Percentiles rank a stretch among this genome's conserved stretches.
Evolutionary conservation across 2,797 vertebrate genomes (phyloP).

Genomic region (Lophotriccus pileatus): DNA sequence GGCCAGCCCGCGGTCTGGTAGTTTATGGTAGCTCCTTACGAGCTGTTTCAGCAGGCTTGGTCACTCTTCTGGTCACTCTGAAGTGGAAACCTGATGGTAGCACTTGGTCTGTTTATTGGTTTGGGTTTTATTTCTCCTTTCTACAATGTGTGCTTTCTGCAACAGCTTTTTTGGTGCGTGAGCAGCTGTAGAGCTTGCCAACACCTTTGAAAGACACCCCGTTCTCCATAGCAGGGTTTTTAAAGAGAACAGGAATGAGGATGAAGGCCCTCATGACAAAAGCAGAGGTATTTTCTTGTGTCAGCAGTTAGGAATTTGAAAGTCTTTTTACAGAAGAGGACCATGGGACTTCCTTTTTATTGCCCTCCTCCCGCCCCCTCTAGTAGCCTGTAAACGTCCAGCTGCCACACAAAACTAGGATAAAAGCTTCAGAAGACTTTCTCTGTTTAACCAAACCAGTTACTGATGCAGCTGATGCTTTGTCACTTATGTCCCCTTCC

Average conservation of each 20-base stretch:
- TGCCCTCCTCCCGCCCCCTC: fast-evolving
- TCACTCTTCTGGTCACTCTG: not conserved
- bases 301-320: not conserved
- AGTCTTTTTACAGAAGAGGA: not conserved
- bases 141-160: not conserved
- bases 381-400: not conserved
- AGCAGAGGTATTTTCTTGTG: not conserved
- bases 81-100: not conserved
- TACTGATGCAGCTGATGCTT: not conserved
- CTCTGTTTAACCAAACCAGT: not conserved
- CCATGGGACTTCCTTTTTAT: not conserved
- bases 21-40: not conserved
- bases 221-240: not conserved
- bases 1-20: not conserved
- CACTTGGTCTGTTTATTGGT: not conserved
- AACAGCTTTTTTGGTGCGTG: not conserved
- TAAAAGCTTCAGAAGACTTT: not conserved
- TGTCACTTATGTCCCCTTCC: not conserved
- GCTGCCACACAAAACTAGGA: not conserved
- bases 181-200: not conserved
- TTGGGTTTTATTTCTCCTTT: fast-evolving
- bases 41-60: not conserved
- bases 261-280: not conserved
- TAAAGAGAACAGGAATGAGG: not conserved
- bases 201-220: not conserved